Base-by-base conservation (phyloP, 2,113 vertebrate genomes). In the Tragelaphus scriptus region DNA sequence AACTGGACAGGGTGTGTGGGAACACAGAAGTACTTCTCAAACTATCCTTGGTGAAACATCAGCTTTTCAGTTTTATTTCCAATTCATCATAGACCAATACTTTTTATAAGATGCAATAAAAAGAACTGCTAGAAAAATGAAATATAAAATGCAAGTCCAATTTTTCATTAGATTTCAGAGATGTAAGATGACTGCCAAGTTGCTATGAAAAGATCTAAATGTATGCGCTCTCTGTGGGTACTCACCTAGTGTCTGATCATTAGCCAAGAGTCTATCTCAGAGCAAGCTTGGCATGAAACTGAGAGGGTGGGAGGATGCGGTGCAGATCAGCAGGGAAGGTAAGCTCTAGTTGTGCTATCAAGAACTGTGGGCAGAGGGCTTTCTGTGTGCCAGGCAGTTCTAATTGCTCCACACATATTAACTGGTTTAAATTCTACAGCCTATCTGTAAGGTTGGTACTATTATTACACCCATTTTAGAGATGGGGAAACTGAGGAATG, bases 121-220 rank as follows among this genome's bases (percentile, higher is more conserved):
- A 97, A 47, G 23, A 95, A 77, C 81, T 51, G 21, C 49, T 89
- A 94, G 90, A 77, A 96, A 90, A 75, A 65, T n/a, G 25, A 77
- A 94, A 89, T 58, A 81, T 26, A 56, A 95, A 90, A 97, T 53
- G 26, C 53, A 95, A 90, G 68, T 61, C 19, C 51, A 49, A 8
- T 12, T 92, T 92, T 44, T 44, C 71, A 75, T n/a, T 59, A 53
- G 68, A 90, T 58, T 88, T 55, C 23, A 32, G 77, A 94, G 32
- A 82, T 56, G 4, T n/a, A 82, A 88, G 84, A 28, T 44, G 49
- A 59, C 15, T 7, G 19, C 87, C 55, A 93, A 36, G 49, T 32
- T 95, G 85, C 77, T 88, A 49, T 40, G 88, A 53, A 63, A 80
- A 75, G 47, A 36, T 61, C 82, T 65, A 47, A 90, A 7, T 2